Percentiles rank a stretch among this genome's conserved stretches.
Conservation (phyloP, 1,140 invertebrate species). For the Akabosia matsudoensis region DNA sequence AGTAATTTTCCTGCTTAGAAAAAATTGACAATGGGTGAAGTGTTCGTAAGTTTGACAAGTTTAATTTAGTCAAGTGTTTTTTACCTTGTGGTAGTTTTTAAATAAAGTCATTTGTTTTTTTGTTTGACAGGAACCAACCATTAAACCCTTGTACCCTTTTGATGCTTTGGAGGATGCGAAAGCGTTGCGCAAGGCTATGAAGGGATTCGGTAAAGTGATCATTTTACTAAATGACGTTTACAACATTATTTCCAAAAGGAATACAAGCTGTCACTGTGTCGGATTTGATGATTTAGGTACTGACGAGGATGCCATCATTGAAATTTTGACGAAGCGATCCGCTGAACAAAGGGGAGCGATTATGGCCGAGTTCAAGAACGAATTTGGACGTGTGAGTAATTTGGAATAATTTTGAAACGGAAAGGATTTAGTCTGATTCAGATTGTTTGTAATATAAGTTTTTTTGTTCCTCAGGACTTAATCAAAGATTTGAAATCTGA, state of each 20-base stretch:
- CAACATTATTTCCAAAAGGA: too few relatives aligned
- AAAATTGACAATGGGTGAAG: too few relatives aligned
- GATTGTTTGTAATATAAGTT: background rate
- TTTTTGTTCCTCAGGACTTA: constrained; percentile 65
- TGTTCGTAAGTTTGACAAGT: too few relatives aligned
- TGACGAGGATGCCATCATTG: constrained; percentile 71
- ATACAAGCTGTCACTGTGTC: too few relatives aligned
- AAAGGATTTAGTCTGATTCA: background rate
- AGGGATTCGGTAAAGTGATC: constrained; percentile 63
- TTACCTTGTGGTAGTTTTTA: background rate
- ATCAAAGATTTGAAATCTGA: constrained; percentile 85
- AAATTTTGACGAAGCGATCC: constrained; percentile 63
- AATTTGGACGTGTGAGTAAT: constrained; percentile 69
- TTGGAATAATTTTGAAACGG: background rate
- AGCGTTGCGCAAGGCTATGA: constrained; percentile 69
- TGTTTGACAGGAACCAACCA: constrained; percentile 60
- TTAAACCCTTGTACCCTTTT: constrained; percentile 59
- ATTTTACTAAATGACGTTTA: too few relatives aligned
- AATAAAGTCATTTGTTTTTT: constrained; percentile 29
- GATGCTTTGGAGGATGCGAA: constrained; percentile 66
- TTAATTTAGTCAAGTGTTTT: too few relatives aligned
- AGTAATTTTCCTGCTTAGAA: too few relatives aligned
- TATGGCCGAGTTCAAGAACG: constrained; percentile 63
- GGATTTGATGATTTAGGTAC: constrained; percentile 55
- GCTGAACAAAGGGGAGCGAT: constrained; percentile 68